These are phyloP conservation scores for Asbolus verrucosus DNA, from an alignment of 1,140 invertebrate species.

Conservation along the genomic window DNA sequence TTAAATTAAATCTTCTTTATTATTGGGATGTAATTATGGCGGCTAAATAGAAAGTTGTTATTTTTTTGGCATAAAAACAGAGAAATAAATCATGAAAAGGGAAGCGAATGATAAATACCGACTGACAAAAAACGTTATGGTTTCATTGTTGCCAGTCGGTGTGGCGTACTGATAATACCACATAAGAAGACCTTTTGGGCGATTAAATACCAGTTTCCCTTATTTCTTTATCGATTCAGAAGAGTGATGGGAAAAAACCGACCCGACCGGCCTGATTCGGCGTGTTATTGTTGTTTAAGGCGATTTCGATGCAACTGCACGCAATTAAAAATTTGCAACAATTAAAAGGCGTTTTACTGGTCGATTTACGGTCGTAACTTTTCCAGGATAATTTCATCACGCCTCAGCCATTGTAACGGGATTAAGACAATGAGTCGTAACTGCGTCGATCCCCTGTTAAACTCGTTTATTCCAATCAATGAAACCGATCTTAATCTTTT, in stretches of 20 bases:
- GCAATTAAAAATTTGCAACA: conserved; percentile 31
- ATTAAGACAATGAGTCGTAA: conserved; percentile 30
- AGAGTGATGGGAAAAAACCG: conserved; percentile 12
- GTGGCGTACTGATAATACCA: conserved; percentile 6
- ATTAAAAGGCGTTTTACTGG: conserved; percentile 10
- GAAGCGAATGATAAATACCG: too few relatives aligned
- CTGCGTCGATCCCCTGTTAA: conserved; percentile 16
- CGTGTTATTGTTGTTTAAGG: conserved; percentile 17
- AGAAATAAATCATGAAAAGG: neutral
- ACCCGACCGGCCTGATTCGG: conserved; percentile 26
- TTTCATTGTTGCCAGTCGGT: conserved; percentile 18
- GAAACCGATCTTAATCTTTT: conserved; percentile 35
- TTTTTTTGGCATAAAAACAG: conserved; percentile 7
- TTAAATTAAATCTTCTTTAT: conserved; percentile 29
- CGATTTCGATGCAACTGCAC: conserved; percentile 32
- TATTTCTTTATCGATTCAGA: conserved; percentile 17
- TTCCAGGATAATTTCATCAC: conserved; percentile 30
- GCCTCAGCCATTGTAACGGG: conserved; percentile 24
- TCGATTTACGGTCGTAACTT: conserved; percentile 26
- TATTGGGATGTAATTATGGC: conserved; percentile 21
- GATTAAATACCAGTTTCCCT: conserved; percentile 31
- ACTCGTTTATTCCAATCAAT: conserved; percentile 33
- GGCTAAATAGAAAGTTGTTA: neutral
- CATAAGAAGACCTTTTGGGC: conserved; percentile 13
- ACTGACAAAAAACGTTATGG: conserved; percentile 20